Evolutionary conservation across 2,888 invertebrate genomes (phyloP), one percentile per base, ranked within the genome.

Genomic region (Plebejus melissa): DNA sequence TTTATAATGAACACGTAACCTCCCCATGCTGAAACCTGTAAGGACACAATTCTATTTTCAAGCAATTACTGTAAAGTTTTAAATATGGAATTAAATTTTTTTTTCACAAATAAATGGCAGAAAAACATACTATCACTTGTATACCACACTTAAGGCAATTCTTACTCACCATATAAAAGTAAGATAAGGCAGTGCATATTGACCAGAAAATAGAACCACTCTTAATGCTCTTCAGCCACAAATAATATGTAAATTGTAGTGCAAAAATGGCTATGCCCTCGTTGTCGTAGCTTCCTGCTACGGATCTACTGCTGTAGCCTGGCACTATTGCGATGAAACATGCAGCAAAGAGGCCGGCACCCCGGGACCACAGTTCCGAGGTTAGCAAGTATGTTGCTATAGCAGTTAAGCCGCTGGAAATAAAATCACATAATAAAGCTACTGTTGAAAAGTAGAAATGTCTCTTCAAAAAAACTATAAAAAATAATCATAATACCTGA

Each of bases 181-280:
- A 99, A 0, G 99, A 98, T 4, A 99, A 87, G 7, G 99, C 98
- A 76, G 99, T 97, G 86, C 98, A 96, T 57, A 97, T 95, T 4
- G 99, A 96, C 99, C 99, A 99, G 89, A 97, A 99, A 57, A 99
- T 96, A 4, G 99, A 98, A 41, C 99, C 99, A 80, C 98, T 98
- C 90, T 99, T 99, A 6, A 99, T 97, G 76, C 99, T 97, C 88
- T 98, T 99, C 74, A 99, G 97, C 99, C 99, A 99, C 74, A 99
- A 94, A 87, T 96, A 99, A 87, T 99, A 99, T 1, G 99, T 99
- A 87, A 99, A 98, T 94, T 99, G 99, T 75, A 99, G 95, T 1
- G 99, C 99, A 94, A 99, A 99, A 83, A 99, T 99, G 75, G 99
- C 99, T 86, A 99, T 99, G 79, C 99, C 99, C 93, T 99, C 99